Base-by-base conservation (phyloP, 30 jellyfish, hydroid and myxozoan species). In the Catostylus mosaicus region DNA sequence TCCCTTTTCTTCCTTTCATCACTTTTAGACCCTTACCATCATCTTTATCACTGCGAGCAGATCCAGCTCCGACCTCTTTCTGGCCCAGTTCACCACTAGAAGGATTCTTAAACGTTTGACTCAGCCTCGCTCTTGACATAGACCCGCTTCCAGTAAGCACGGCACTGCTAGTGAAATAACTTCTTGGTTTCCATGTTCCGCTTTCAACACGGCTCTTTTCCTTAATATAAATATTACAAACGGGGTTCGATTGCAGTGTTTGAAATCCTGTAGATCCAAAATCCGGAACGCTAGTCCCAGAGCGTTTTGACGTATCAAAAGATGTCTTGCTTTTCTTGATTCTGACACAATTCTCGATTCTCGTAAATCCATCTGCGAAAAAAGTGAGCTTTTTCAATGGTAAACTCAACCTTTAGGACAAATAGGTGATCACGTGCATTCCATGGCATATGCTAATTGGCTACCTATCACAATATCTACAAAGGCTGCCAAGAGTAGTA, bases 211-310 rank as follows among this genome's bases (percentile, higher is more conserved):
- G 35, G 34, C 36, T 20, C 32, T 26, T 60, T 48, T 60, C 60
- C 79, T 77, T 77, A 56, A 77, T 77, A 52, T 77, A 77, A n/a
- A 77, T 43, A 34, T 64, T 77, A 19, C 78, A 57, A 31, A 26
- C 70, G 12, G 71, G 59, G 31, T 35, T 52, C 0, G 78, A 56
- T 30, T 24, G 77, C 29, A 57, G 33, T 6, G 37, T 27, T 59
- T 24, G 71, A 27, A 23, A 59, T 3, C 71, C 71, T 12, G 20
- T 1, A 59, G 71, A 23, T 23, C 3, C 23, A 6, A 23, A 64
- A 32, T 5, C 20, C 0, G 66, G 86, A 30, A 19, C 34, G 30
- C 54, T 77, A 36, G 24, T 57, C 20, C 33, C 30, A 27, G 45
- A 24, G 34, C 37, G 24, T 8, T n/a, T 37, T 20, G 67, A 20